These are phyloP conservation scores for Melipona quadrifasciata DNA, from an alignment of 1,140 invertebrate genomes.

Conservation along the genomic window DNA sequence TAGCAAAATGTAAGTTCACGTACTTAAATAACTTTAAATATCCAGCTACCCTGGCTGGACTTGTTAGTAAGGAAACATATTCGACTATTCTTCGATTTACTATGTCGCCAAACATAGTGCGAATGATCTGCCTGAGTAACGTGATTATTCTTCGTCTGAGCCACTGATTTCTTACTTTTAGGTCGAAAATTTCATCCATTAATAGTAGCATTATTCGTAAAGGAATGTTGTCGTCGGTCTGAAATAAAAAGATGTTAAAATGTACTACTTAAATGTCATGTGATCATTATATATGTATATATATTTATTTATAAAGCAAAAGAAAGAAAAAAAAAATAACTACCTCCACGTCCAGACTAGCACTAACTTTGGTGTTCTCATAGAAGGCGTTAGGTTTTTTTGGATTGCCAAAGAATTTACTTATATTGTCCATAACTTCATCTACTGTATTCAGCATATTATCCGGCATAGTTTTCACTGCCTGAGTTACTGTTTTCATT, in stretches of 20 bases:
- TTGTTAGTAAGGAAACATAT: constrained; percentile 94
- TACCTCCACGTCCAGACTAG: constrained; percentile 85
- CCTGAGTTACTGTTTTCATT: constrained; percentile 88
- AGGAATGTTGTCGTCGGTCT: constrained; percentile 93
- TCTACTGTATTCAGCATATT: constrained; percentile 91
- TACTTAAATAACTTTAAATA: constrained; percentile 94
- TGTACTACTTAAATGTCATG: background rate
- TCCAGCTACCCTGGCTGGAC: constrained; percentile 93
- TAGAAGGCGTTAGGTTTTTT: constrained; percentile 78
- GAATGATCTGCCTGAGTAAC: constrained; percentile 89
- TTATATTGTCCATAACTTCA: constrained; percentile 90
- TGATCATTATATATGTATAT: background rate
- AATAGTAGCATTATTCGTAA: constrained; percentile 92
- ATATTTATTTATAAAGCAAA: too few relatives aligned
- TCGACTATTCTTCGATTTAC: constrained; percentile 95
- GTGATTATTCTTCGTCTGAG: constrained; percentile 91
- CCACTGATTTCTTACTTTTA: constrained; percentile 94
- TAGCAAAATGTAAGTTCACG: constrained; percentile 68
- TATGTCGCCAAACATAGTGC: constrained; percentile 92
- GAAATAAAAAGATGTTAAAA: constrained; percentile 47
- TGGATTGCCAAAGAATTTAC: constrained; percentile 82
- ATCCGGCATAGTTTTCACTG: constrained; percentile 91
- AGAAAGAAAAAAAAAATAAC: constrained; percentile 25
- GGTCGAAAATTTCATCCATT: constrained; percentile 96
- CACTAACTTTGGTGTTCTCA: constrained; percentile 84